Percentiles rank a stretch among this genome's conserved stretches.
Conservation (phyloP, 1,140 invertebrate genomes). For the Subanguina moxae region DNA sequence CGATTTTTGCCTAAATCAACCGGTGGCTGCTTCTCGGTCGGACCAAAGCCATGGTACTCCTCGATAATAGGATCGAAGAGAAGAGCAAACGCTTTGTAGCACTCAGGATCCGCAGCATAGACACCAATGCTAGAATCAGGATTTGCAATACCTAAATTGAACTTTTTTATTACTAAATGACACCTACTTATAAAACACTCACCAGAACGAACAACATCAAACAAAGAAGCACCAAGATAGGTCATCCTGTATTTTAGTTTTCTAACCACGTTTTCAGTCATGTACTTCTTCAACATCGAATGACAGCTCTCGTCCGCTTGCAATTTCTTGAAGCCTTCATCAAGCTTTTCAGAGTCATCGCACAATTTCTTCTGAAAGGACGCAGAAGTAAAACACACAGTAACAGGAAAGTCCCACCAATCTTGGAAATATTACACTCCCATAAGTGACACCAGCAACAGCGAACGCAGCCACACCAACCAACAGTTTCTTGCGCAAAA, state of each 20-base stretch:
- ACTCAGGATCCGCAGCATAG: slow-evolving; percentile 88
- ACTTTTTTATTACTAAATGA: too few relatives aligned
- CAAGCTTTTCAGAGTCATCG: slow-evolving; percentile 66
- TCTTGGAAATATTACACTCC: too few relatives aligned
- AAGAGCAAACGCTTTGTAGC: slow-evolving; percentile 81
- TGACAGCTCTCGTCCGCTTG: slow-evolving; percentile 67
- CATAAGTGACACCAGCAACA: too few relatives aligned
- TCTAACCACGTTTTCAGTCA: slow-evolving; percentile 83
- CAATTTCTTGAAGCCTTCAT: slow-evolving; percentile 68
- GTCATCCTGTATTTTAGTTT: slow-evolving; percentile 59
- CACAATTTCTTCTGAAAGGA: too few relatives aligned
- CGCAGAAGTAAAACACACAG: too few relatives aligned
- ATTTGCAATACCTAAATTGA: slow-evolving; percentile 58
- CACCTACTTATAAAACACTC: slow-evolving; percentile 11
- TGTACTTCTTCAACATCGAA: slow-evolving; percentile 86
- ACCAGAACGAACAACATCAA: slow-evolving; percentile 50
- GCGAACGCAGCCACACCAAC: too few relatives aligned
- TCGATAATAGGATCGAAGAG: slow-evolving; percentile 93
- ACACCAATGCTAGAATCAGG: slow-evolving; percentile 78
- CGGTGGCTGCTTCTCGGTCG: slow-evolving; percentile 75
- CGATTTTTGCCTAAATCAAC: slow-evolving; percentile 78
- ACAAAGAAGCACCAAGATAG: slow-evolving; percentile 45
- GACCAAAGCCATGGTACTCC: slow-evolving; percentile 78
- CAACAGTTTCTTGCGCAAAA: too few relatives aligned
- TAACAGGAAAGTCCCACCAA: too few relatives aligned